Conservation (phyloP, 2,797 vertebrate species). For the Borostomias antarcticus region DNA sequence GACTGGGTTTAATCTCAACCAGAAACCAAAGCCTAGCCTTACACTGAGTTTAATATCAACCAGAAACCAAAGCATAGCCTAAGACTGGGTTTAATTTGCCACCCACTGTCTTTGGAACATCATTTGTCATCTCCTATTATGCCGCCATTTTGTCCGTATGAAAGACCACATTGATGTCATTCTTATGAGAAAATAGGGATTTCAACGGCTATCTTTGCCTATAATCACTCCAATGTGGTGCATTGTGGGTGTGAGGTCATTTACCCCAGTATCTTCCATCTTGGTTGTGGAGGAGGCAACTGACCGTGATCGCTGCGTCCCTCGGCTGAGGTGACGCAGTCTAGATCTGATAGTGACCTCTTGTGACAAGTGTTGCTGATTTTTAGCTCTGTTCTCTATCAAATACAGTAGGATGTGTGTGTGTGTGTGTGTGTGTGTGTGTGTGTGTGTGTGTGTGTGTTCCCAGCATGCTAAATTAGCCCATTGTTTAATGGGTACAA, state of each 20-base stretch:
- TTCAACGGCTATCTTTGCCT: background rate
- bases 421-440: background rate
- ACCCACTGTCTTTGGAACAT: background rate
- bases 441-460: background rate
- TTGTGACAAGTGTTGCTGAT: background rate
- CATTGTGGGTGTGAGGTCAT: background rate
- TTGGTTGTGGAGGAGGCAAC: background rate
- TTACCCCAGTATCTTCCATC: background rate
- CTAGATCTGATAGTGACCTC: background rate
- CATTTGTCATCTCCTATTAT: background rate
- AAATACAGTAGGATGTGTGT: background rate
- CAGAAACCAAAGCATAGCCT: too few relatives aligned
- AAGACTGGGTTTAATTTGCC: too few relatives aligned
- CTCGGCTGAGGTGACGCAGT: background rate
- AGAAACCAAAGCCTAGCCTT: too few relatives aligned
- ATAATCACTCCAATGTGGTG: background rate
- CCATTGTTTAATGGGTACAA: background rate
- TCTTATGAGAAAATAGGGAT: constrained; percentile 5
- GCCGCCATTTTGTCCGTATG: background rate
- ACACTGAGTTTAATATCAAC: too few relatives aligned
- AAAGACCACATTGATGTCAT: background rate
- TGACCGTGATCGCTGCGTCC: background rate
- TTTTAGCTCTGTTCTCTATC: background rate
- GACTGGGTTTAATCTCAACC: too few relatives aligned
- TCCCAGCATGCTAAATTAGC: background rate